phyloP scores from a whole-genome alignment of 2,113 vertebrate species.

The Semicossyphus pulcher region DNA sequence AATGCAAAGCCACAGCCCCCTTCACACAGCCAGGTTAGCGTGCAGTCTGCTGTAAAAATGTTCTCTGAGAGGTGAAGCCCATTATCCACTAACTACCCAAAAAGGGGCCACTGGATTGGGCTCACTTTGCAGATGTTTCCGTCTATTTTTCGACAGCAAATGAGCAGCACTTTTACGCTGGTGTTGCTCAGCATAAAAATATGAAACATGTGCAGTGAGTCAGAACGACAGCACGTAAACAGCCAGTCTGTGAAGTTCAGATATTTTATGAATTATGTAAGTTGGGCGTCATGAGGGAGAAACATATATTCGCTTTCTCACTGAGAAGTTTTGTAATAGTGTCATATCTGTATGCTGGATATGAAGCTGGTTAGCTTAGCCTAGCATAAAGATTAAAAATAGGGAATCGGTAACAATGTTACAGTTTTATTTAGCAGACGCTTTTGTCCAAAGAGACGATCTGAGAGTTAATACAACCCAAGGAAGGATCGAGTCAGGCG shows the following conservation, averaged over 20 bases:
- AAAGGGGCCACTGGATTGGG: conserved; percentile 57
- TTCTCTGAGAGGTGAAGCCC: conserved; percentile 63
- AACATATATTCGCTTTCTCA: background rate
- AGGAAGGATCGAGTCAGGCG: too few relatives aligned
- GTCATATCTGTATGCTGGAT: background rate
- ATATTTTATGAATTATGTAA: conserved; percentile 5
- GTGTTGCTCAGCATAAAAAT: conserved; percentile 25
- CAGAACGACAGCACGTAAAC: conserved; percentile 29
- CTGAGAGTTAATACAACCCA: too few relatives aligned
- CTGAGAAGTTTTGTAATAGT: background rate
- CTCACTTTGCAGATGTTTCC: conserved; percentile 67
- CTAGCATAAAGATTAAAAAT: too few relatives aligned
- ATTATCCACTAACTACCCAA: conserved; percentile 76
- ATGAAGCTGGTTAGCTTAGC: background rate
- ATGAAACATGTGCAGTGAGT: conserved; percentile 29
- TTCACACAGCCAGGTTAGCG: conserved; percentile 29
- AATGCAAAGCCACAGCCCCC: conserved; percentile 41
- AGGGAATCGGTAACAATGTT: too few relatives aligned
- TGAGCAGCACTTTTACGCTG: conserved; percentile 32
- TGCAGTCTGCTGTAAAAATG: conserved; percentile 51
- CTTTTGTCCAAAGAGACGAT: too few relatives aligned
- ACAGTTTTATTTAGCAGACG: too few relatives aligned
- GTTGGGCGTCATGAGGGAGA: background rate
- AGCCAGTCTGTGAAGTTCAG: conserved; percentile 13
- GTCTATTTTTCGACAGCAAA: conserved; percentile 56